These are phyloP conservation scores for Julus scandinavius DNA, from an alignment of 2,888 invertebrate species.

Conservation along the genomic window DNA sequence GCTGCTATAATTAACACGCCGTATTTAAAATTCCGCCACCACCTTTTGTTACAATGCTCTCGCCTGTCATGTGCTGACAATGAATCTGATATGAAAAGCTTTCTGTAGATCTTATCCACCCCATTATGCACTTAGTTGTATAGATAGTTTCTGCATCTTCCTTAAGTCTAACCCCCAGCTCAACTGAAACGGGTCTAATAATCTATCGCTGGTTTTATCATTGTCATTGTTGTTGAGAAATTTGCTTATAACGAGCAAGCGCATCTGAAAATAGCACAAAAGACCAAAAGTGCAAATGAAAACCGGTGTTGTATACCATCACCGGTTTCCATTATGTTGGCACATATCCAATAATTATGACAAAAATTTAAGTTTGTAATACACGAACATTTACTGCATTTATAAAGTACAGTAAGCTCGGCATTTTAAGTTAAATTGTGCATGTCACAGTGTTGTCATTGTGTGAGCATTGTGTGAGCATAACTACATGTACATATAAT, in stretches of 20 bases:
- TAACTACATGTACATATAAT: no score
- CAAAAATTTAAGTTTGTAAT: neutral
- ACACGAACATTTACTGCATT: no score
- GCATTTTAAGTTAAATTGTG: neutral
- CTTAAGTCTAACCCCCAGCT: neutral
- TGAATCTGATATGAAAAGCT: conserved; percentile 24
- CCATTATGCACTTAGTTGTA: neutral
- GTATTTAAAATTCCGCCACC: neutral
- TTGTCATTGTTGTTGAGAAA: neutral
- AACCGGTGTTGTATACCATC: neutral
- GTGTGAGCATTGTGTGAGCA: no score
- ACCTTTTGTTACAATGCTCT: neutral
- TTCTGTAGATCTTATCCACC: neutral
- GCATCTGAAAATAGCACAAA: neutral
- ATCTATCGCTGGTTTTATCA: neutral
- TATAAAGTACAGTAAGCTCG: no score
- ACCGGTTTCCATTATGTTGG: neutral
- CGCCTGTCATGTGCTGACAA: conserved; percentile 6
- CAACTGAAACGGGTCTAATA: neutral
- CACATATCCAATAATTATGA: conserved; percentile 15
- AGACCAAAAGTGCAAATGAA: conserved; percentile 23
- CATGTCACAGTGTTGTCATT: neutral
- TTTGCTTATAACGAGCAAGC: neutral
- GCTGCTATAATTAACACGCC: neutral
- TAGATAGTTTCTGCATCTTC: neutral